Evolutionary conservation across 2,113 vertebrate genomes (phyloP).

Genomic region (Acrocephalus kingi): DNA sequence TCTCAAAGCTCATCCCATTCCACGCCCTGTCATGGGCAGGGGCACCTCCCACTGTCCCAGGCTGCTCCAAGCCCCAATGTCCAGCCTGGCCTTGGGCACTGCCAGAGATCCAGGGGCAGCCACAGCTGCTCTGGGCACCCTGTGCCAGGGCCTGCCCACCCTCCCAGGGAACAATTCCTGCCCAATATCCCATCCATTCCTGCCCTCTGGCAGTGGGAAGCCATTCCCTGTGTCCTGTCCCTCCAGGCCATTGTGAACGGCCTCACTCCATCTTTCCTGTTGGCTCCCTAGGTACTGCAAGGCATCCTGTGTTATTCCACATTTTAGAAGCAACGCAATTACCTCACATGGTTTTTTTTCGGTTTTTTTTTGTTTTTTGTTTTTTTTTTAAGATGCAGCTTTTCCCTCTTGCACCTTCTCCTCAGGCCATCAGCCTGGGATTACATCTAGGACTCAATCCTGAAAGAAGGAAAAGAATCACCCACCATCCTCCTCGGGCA

Average conservation of each 20-base stretch:
- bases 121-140: not conserved
- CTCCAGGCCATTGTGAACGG: accelerated
- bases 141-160: not conserved
- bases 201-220: not conserved
- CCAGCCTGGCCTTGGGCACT: not conserved
- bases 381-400: not conserved
- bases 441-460: accelerated
- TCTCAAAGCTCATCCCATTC: accelerated
- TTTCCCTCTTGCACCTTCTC: not conserved
- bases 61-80: not conserved
- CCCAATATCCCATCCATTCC: accelerated
- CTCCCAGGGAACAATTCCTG: accelerated
- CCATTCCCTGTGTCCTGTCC: accelerated
- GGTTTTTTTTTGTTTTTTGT: no score
- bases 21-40: not conserved
- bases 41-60: not conserved
- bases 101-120: not conserved
- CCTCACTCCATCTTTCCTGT: not conserved
- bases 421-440: not conserved
- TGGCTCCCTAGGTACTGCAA: not conserved
- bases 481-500: accelerated
- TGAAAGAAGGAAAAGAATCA: accelerated
- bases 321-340: not conserved
- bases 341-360: accelerated
- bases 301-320: not conserved